These are phyloP conservation scores for Agrenia bidenticulata DNA, from an alignment of 2,888 invertebrate species.

Conservation along the genomic window DNA sequence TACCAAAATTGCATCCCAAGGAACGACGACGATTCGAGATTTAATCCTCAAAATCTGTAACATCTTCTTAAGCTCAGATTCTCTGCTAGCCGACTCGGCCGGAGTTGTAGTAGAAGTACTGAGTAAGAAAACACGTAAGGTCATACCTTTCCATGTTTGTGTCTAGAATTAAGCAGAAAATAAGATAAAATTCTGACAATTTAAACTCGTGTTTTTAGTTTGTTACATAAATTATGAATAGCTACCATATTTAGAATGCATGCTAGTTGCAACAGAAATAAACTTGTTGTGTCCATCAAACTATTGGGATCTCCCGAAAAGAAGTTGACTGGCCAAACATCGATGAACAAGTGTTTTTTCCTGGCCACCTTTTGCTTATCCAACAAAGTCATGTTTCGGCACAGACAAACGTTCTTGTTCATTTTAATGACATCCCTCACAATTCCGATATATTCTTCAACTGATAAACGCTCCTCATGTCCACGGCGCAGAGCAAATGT, in stretches of 20 bases:
- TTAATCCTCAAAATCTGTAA: conserved; percentile 82
- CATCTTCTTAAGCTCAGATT: conserved; percentile 60
- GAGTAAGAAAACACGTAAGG: conserved; percentile 84
- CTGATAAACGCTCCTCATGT: conserved; percentile 36
- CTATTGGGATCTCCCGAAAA: conserved; percentile 74
- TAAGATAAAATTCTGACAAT: background rate
- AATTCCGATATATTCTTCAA: conserved; percentile 75
- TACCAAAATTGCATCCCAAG: conserved; percentile 58
- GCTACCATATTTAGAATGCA: conserved; percentile 88
- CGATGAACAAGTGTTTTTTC: conserved; percentile 73
- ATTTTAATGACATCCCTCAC: conserved; percentile 85
- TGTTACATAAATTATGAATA: background rate
- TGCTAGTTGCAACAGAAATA: conserved; percentile 95
- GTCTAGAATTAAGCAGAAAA: conserved; percentile 57
- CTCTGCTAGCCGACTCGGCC: conserved; percentile 54
- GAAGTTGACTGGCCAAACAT: conserved; percentile 97
- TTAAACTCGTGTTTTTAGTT: background rate
- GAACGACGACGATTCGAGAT: conserved; percentile 68
- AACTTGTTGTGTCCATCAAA: conserved; percentile 80
- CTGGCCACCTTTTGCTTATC: conserved; percentile 71
- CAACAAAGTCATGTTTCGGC: conserved; percentile 82
- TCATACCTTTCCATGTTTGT: conserved; percentile 79
- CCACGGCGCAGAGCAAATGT: conserved; percentile 40
- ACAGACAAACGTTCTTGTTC: conserved; percentile 91
- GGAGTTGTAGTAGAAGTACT: conserved; percentile 58